Base-by-base conservation (phyloP, 1,140 invertebrate species). In the Leucophenga varia region DNA sequence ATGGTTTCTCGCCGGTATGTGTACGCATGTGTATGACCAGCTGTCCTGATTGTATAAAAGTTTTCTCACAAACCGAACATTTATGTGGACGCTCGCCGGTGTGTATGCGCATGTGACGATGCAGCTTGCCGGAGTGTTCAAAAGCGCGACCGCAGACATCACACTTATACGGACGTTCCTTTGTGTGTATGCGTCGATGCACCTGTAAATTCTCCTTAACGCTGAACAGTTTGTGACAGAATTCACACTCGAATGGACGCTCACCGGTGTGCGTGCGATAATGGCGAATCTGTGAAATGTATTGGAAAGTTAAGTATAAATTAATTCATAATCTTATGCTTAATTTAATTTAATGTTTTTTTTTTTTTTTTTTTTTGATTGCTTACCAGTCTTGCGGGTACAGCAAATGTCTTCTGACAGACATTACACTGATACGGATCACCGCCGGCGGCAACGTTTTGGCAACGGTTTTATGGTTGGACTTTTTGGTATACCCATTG, bases 201-300 rank as follows among this genome's bases (percentile, higher is more conserved):
- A 94, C 91, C 74, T 90, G 91, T 34, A 94, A 79, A 74, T 94
- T 94, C 72, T 93, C 91, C 72, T 94, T 95, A 2, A 93, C 91
- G 53, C 90, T 93, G 69, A 94, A 94, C 52, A 88, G 87, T 71
- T 94, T 94, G 67, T 86, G 87, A 77, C 94, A 96, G 70, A 90
- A 94, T 64, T 96, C 93, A 75, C 93, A 96, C 61, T 91, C 84
- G 60, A 89, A 92, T 1, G 88, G 88, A 42, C 86, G 84, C 67
- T 89, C 88, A 2, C 94, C 91, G 0, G 91, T 94, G 68, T 94
- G 91, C 1, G 90, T 93, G 25, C 91, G 82, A 75, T 94, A 94
- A 72, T 97, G 94, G 6, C 93, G 84, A 1, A 75, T 75, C 73
- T 75, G 19, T 2, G 12, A 10, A 16, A 12, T 16, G 8, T 32